Conservation (phyloP, 2,888 invertebrate species). For the Pseudoips prasinana region DNA sequence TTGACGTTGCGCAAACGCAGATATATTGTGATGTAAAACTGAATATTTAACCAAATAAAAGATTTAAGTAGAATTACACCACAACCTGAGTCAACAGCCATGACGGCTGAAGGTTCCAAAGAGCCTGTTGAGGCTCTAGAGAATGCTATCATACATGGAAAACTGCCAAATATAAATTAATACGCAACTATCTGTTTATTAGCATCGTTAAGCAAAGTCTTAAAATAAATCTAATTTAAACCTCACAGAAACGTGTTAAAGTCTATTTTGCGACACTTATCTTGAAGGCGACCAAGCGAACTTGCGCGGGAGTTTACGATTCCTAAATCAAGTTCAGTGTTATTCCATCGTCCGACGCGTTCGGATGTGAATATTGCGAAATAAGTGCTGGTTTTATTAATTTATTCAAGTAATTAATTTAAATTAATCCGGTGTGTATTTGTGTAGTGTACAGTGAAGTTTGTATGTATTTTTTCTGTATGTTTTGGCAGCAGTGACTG, state of each 20-base stretch:
- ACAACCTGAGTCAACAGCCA: too few species aligned
- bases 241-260: constrained; percentile 11
- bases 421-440: constrained; percentile 30
- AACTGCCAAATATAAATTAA: constrained; percentile 40
- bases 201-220: constrained; percentile 3
- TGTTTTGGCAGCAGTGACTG: constrained; percentile 18
- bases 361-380: constrained; percentile 36
- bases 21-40: too few species aligned
- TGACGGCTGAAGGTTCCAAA: too few species aligned
- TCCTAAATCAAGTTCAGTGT: constrained; percentile 68
- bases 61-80: too few species aligned
- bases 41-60: too few species aligned
- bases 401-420: constrained; percentile 20
- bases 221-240: constrained; percentile 9
- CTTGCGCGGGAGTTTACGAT: constrained; percentile 45
- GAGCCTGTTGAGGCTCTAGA: too few species aligned
- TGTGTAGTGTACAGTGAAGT: constrained; percentile 41
- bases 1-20: too few species aligned
- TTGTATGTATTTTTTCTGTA: constrained; percentile 23
- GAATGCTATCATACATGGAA: too few species aligned
- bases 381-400: constrained; percentile 27
- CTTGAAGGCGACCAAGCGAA: constrained; percentile 52
- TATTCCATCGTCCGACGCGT: constrained; percentile 47
- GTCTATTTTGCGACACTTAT: constrained; percentile 9
- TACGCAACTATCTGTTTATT: constrained; percentile 17